Percentiles rank a stretch among this genome's conserved stretches.
These are phyloP conservation scores for Contarinia nasturtii DNA, from an alignment of 1,140 invertebrate species.

Conservation along the genomic window DNA sequence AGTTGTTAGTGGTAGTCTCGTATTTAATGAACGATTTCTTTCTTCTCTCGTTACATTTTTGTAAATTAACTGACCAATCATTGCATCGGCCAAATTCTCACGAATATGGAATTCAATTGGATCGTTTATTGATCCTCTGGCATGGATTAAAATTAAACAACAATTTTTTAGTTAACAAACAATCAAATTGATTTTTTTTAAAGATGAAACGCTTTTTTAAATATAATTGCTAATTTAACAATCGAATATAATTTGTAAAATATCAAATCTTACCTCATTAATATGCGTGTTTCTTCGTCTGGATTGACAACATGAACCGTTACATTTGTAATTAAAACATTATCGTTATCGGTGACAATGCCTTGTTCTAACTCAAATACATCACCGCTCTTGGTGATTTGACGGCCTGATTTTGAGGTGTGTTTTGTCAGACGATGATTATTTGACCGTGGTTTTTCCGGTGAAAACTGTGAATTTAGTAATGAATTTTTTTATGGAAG, in stretches of 20 bases:
- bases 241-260: no score
- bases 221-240: no score
- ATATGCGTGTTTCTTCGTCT: conserved; percentile 40
- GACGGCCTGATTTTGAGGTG: neutral
- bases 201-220: no score
- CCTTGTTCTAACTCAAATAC: conserved; percentile 5
- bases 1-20: neutral
- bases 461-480: neutral
- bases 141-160: conserved; percentile 17
- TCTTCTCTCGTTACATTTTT: conserved; percentile 29
- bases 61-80: conserved; percentile 52
- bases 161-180: no score
- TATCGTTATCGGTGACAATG: conserved; percentile 25
- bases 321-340: conserved; percentile 55
- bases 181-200: no score
- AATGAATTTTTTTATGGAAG: neutral
- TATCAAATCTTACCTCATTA: conserved; percentile 53
- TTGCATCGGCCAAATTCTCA: conserved; percentile 54
- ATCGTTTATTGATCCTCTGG: conserved; percentile 38
- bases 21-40: neutral
- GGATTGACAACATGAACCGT: conserved; percentile 66
- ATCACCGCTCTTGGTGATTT: conserved; percentile 1
- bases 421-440: neutral
- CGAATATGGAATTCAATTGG: conserved; percentile 53
- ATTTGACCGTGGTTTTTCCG: no score